Evolutionary conservation across 2,113 vertebrate species (phyloP).

Genomic region (Etheostoma spectabile): DNA sequence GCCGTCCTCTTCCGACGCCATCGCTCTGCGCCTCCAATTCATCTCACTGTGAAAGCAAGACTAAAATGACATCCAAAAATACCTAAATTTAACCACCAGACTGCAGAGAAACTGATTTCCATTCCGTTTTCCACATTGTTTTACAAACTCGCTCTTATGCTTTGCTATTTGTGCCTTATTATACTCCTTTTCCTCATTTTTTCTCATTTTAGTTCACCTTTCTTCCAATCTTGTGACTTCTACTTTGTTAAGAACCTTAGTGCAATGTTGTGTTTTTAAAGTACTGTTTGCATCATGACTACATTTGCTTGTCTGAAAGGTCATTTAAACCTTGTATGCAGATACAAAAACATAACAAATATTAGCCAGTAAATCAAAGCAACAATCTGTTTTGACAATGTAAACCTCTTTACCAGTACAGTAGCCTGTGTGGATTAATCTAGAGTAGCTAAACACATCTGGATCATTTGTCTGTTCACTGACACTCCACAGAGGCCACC

Average conservation of each 20-base stretch:
- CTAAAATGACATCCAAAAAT: not conserved
- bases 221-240: not conserved
- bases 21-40: constrained; percentile 60
- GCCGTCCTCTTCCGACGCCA: constrained; percentile 72
- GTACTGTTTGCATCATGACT: not conserved
- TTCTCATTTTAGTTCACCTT: not conserved
- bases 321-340: too few species aligned
- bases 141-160: not conserved
- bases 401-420: not conserved
- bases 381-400: not conserved
- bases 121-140: not conserved
- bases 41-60: constrained; percentile 66
- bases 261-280: not conserved
- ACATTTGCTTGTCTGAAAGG: not conserved
- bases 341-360: too few species aligned
- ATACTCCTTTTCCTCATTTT: not conserved
- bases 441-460: constrained; percentile 3
- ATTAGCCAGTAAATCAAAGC: not conserved
- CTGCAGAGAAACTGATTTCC: not conserved
- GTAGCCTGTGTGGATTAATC: constrained; percentile 9
- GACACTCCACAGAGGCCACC: not conserved
- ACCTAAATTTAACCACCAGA: too few species aligned
- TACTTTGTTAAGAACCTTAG: too few species aligned
- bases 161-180: not conserved
- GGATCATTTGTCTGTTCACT: not conserved